Evolutionary conservation across 1,140 invertebrate genomes (phyloP).

Genomic region (Panulirus ornatus): DNA sequence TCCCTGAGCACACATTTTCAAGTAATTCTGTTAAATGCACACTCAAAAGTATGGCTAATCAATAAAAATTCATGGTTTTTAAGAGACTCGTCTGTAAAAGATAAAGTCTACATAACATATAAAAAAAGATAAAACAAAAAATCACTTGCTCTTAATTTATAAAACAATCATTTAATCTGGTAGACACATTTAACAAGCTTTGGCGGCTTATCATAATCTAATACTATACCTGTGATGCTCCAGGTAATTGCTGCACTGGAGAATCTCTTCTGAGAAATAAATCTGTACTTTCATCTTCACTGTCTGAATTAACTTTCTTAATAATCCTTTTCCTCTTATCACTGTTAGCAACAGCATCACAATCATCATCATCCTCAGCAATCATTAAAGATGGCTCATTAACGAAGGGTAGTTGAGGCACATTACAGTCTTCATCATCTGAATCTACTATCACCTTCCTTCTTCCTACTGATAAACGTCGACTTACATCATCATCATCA

Average conservation of each 20-base stretch:
- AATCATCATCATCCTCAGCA: neutral
- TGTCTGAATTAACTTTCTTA: neutral
- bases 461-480: neutral
- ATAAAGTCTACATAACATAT: neutral
- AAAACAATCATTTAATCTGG: neutral
- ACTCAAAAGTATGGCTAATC: too few species aligned
- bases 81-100: too few species aligned
- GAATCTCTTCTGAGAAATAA: neutral
- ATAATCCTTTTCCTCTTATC: neutral
- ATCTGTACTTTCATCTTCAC: neutral
- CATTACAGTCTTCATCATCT: slow-evolving; percentile 17
- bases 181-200: too few species aligned
- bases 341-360: neutral
- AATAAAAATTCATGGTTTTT: too few species aligned
- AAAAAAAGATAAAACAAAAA: neutral
- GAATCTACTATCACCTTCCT: neutral
- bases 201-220: neutral
- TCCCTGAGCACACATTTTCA: too few species aligned
- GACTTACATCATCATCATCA: neutral
- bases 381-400: neutral
- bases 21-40: too few species aligned
- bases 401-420: neutral
- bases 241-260: neutral
- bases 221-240: neutral
- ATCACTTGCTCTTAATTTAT: neutral